phyloP scores from a whole-genome alignment of 2,113 vertebrate species.

The Ursus arctos region DNA sequence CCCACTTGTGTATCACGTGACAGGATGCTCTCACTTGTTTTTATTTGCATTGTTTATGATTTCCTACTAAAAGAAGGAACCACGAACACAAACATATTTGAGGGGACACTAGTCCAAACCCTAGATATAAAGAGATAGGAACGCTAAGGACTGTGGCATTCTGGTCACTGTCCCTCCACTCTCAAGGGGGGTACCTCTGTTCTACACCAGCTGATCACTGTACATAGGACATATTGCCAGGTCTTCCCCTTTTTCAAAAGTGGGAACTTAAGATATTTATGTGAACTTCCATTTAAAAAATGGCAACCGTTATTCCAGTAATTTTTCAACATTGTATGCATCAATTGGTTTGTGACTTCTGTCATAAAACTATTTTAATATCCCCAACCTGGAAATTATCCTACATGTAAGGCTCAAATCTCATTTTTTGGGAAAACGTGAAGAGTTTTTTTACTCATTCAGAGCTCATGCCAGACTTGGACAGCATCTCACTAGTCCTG shows the following conservation, averaged over 20 bases:
- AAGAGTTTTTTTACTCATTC: background rate
- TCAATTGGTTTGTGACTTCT: background rate
- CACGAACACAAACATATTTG: background rate
- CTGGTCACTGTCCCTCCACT: background rate
- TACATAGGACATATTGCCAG: background rate
- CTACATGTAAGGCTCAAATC: background rate
- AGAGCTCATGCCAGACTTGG: background rate
- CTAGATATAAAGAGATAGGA: too few relatives aligned
- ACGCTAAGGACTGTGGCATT: background rate
- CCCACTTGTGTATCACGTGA: background rate
- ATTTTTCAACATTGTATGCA: background rate
- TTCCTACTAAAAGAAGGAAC: background rate
- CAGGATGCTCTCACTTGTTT: background rate
- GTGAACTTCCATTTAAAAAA: background rate
- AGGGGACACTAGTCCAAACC: background rate
- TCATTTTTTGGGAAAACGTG: background rate
- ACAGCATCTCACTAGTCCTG: slow-evolving; percentile 17
- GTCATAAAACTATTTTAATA: background rate
- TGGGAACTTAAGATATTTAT: background rate
- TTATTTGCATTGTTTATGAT: background rate
- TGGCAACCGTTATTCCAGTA: background rate
- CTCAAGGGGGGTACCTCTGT: background rate
- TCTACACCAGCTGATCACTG: background rate
- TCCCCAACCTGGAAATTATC: background rate
- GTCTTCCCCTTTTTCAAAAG: background rate